These are phyloP conservation scores for Pheosia gnoma DNA, from an alignment of 2,888 invertebrate species.

Conservation along the genomic window DNA sequence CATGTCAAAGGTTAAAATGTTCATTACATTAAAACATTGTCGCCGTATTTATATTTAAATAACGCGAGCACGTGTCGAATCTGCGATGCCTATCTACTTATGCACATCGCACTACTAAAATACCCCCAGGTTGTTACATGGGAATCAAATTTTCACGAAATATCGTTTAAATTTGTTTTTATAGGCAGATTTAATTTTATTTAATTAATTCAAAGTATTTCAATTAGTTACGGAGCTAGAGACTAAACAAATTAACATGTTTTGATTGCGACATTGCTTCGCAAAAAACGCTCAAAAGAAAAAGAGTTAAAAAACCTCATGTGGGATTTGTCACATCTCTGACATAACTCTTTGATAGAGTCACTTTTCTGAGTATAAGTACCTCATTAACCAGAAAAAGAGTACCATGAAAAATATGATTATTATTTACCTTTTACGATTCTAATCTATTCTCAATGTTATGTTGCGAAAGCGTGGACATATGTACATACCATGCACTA, in stretches of 20 bases:
- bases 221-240: slow-evolving; percentile 23
- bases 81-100: slow-evolving; percentile 1
- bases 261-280: slow-evolving; percentile 26
- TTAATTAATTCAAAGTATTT: slow-evolving; percentile 12
- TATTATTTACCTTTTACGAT: too few relatives aligned
- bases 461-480: too few relatives aligned
- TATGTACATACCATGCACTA: too few relatives aligned
- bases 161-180: background rate
- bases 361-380: too few relatives aligned
- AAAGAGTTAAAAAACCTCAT: slow-evolving; percentile 18
- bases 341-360: background rate
- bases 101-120: slow-evolving; percentile 2
- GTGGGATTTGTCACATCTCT: slow-evolving; percentile 28
- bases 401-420: too few relatives aligned
- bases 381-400: too few relatives aligned
- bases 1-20: slow-evolving; percentile 27
- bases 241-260: slow-evolving; percentile 30
- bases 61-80: background rate
- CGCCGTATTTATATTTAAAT: slow-evolving; percentile 2
- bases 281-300: slow-evolving; percentile 26
- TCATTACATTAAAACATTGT: slow-evolving; percentile 22
- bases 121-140: background rate
- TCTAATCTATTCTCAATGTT: too few relatives aligned
- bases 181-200: background rate
- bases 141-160: background rate